phyloP scores from a whole-genome alignment of 2,888 invertebrate species.

The Melinaea menophilus region DNA sequence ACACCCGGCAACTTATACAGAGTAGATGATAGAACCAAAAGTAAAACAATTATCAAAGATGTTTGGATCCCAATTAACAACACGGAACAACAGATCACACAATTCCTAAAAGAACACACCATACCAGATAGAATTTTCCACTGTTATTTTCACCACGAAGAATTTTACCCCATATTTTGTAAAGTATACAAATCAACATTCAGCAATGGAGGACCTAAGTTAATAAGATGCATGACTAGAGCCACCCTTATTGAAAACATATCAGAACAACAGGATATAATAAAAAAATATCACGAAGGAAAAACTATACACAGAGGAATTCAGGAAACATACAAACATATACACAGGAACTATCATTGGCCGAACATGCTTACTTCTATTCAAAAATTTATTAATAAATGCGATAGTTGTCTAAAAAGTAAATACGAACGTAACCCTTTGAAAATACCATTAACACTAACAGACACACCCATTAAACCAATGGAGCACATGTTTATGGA shows the following conservation, averaged over 20 bases:
- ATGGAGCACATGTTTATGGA: constrained; percentile 38
- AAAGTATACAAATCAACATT: constrained; percentile 9
- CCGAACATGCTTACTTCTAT: constrained; percentile 27
- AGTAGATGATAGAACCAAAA: constrained; percentile 19
- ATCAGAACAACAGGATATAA: constrained; percentile 9
- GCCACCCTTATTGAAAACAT: constrained; percentile 8
- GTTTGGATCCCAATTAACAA: constrained; percentile 15
- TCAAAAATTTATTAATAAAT: constrained; percentile 38
- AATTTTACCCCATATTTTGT: constrained; percentile 22
- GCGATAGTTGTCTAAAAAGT: constrained; percentile 30
- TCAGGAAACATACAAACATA: constrained; percentile 16
- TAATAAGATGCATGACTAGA: neutral
- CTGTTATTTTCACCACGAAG: constrained; percentile 24
- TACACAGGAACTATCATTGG: constrained; percentile 30
- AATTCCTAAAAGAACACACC: constrained; percentile 23
- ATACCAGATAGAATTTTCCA: constrained; percentile 20
- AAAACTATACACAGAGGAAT: constrained; percentile 16
- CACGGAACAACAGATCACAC: constrained; percentile 19
- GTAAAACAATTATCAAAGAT: constrained; percentile 1
- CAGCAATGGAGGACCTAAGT: neutral
- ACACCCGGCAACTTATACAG: constrained; percentile 16
- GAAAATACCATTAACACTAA: constrained; percentile 30
- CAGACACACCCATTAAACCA: constrained; percentile 35
- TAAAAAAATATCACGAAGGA: constrained; percentile 18
- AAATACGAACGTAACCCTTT: no score